phyloP scores from a whole-genome alignment of 2,888 invertebrate genomes.

The Hypolimnas misippus region DNA sequence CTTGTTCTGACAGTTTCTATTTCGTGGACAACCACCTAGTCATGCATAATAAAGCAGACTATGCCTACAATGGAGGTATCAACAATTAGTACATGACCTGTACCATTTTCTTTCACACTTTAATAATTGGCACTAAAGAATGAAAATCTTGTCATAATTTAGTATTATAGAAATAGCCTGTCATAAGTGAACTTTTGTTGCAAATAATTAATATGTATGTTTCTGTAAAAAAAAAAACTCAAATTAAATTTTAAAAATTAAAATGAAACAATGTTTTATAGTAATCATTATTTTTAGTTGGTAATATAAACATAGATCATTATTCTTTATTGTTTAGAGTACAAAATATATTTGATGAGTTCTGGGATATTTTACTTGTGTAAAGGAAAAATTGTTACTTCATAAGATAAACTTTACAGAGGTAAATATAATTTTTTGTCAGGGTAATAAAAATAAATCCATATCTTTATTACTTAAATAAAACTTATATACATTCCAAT shows the following conservation, averaged over 20 bases:
- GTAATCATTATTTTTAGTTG: no score
- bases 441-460: not conserved
- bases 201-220: not conserved
- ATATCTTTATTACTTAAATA: not conserved
- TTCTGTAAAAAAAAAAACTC: no score
- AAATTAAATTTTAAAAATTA: no score
- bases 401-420: not conserved
- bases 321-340: no score
- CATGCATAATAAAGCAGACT: slow-evolving; percentile 99
- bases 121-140: slow-evolving; percentile 49
- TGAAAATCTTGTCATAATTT: not conserved
- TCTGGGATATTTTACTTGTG: not conserved
- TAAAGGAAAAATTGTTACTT: not conserved
- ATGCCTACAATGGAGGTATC: slow-evolving; percentile 95
- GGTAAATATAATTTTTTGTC: slow-evolving; percentile 1
- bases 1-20: slow-evolving; percentile 99
- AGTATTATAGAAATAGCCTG: not conserved
- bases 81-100: slow-evolving; percentile 41
- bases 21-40: slow-evolving; percentile 98
- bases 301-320: no score
- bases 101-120: slow-evolving; percentile 11
- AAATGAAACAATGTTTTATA: no score
- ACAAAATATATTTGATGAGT: not conserved
- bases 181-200: not conserved
- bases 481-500: no score